phyloP scores from a whole-genome alignment of 1,140 invertebrate genomes.

The Dufourea novaeangliae region DNA sequence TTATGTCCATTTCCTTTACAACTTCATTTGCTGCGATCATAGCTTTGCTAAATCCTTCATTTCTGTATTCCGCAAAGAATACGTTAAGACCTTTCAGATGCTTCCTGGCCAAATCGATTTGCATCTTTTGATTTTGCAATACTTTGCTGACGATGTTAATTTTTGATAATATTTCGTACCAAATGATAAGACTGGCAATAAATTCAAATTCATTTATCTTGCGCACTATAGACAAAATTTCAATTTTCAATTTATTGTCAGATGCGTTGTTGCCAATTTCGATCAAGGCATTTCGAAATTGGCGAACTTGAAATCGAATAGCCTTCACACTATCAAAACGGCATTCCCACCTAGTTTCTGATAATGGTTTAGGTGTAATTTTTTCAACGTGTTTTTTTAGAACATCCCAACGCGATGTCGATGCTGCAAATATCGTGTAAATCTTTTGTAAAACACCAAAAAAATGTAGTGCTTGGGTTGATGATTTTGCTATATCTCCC shows the following conservation, averaged over 20 bases:
- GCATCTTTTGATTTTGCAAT: too few species aligned
- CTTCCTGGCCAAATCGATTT: too few species aligned
- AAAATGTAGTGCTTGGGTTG: slow-evolving; percentile 58
- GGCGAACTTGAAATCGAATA: slow-evolving; percentile 47
- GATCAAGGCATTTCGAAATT: slow-evolving; percentile 42
- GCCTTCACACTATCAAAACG: slow-evolving; percentile 45
- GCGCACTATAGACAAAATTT: slow-evolving; percentile 41
- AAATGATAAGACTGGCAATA: slow-evolving; percentile 55
- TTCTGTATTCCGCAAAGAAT: too few species aligned
- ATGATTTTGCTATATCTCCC: slow-evolving; percentile 51
- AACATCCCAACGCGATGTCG: slow-evolving; percentile 47
- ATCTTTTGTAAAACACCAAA: slow-evolving; percentile 51
- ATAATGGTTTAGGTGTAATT: slow-evolving; percentile 52
- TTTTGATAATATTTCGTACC: slow-evolving; percentile 57
- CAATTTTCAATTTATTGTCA: slow-evolving; percentile 53
- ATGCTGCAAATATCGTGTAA: slow-evolving; percentile 47
- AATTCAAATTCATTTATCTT: slow-evolving; percentile 60
- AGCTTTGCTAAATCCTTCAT: too few species aligned
- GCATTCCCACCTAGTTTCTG: slow-evolving; percentile 64
- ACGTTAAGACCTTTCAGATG: too few species aligned
- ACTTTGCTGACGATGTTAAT: slow-evolving; percentile 51
- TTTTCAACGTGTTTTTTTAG: slow-evolving; percentile 36
- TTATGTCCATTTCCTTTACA: slow-evolving; percentile 36
- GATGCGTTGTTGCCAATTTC: slow-evolving; percentile 43
- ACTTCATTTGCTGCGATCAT: too few species aligned